Evolutionary conservation across 2,113 vertebrate genomes (phyloP), one percentile per base, ranked within the genome.

Genomic region (Corvus hawaiiensis): DNA sequence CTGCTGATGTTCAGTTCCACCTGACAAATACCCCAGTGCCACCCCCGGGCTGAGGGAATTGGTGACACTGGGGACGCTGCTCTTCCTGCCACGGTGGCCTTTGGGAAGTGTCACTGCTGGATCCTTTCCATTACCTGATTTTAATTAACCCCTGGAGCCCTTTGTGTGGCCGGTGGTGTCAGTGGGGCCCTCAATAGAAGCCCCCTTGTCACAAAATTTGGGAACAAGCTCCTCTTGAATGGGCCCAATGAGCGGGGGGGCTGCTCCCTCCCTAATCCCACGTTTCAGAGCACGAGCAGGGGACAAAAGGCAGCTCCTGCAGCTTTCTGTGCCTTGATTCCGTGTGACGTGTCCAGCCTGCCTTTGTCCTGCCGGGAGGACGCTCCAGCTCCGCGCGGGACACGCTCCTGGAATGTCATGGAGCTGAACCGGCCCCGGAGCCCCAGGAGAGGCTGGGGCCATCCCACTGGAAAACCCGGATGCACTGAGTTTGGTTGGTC

Each of bases 151-250:
- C 93, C 89, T 35, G 76, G 97, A 94, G 92, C 76, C 94, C 68
- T 94, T 97, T 95, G 97, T 96, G 91, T 2, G 43, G 59, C 61
- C 43, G n/a, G 74, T 80, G 78, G 78, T 86, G 95, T 96, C 96
- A 87, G 77, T 37, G 89, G 71, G 55, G 55, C 24, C 44, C 81
- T 96, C 93, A 96, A 78, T 46, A 84, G 96, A 94, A 96, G 54
- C 92, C 78, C 52, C 94, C 90, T 88, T 69, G 74, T 74, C 93
- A 94, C 93, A 82, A 84, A 91, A 94, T 96, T 95, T 90, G 84
- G 96, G 97, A 96, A 95, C 96, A 87, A 95, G 90, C 83, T 85
- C 66, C 64, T 93, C 86, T 33, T 95, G 97, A 97, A 97, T 94
- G 97, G 84, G 78, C 66, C 96, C 90, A 87, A 49, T 62, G 93